Base-by-base conservation (phyloP, 1,140 invertebrate species). In the Lepidurus apus region DNA sequence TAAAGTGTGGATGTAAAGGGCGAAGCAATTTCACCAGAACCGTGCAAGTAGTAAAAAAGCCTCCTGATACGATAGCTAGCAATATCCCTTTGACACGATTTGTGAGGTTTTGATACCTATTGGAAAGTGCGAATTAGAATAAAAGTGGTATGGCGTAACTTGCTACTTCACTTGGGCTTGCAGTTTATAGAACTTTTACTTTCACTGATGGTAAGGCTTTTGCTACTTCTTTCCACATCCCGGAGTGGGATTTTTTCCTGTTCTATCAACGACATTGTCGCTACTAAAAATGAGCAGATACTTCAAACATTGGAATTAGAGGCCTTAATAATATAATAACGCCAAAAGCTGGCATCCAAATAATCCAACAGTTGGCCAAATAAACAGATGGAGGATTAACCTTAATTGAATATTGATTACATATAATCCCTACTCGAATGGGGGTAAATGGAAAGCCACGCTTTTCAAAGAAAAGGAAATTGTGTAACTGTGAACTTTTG, bases 1-100 rank as follows among this genome's bases (percentile, higher is more conserved):
- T 77, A 43, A 45, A 43, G 44, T 47, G 75, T 8, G 75, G 75
- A 45, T 77, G 43, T 43, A 77, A 26, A 47, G 43, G 75, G 7
- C 47, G 43, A 7, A 77, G 43, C 13, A 77, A 24, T 77, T 77
- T 77, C 43, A 77, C 75, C 1, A 42, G 24, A 77, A 47, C 75
- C 5, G 75, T 77, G 6, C 75, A 77, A 0, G 47, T 42, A 17
- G 75, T 77, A 47, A 77, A 77, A 77, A 77, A 77, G 9, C 34
- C 75, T 45, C 75, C 75, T 26, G 75, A 77, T 21, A 43, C 10
- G 24, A 77, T 77, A 43, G 75, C 75, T 17, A 77, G 42, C 75
- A 77, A 45, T 11, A 77, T 77, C 13, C 75, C 75, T 13, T 42
- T 77, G 17, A 13, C 47, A 34, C 75, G 75, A n/a, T 77, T 47